phyloP scores from a whole-genome alignment of 2,888 invertebrate species.

The Caenorhabditis plicata region DNA sequence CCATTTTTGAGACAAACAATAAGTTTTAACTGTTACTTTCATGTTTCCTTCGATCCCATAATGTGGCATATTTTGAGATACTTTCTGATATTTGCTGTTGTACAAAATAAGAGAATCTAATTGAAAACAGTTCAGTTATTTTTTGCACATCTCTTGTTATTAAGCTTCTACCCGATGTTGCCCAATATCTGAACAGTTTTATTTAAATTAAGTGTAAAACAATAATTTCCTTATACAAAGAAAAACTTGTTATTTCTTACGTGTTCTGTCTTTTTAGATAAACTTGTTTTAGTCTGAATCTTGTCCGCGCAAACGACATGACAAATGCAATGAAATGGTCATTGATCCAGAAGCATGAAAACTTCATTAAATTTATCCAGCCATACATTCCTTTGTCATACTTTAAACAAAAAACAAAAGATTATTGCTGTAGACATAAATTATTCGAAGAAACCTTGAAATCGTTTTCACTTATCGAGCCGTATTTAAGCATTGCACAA shows the following conservation, averaged over 20 bases:
- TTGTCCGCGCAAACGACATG: constrained; percentile 45
- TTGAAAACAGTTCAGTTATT: constrained; percentile 36
- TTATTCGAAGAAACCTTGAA: constrained; percentile 33
- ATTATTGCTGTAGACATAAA: neutral
- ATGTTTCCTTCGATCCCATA: no score
- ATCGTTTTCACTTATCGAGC: constrained; percentile 38
- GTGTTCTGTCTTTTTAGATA: constrained; percentile 38
- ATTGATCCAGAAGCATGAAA: constrained; percentile 38
- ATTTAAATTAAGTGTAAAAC: neutral
- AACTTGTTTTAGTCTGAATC: constrained; percentile 54
- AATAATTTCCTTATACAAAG: no score
- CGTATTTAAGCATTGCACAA: constrained; percentile 44
- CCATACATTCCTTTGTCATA: constrained; percentile 54
- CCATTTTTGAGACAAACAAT: no score
- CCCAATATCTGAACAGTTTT: constrained; percentile 36
- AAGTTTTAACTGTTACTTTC: no score
- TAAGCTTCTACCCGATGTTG: constrained; percentile 40
- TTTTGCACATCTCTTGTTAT: constrained; percentile 47
- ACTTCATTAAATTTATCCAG: constrained; percentile 53
- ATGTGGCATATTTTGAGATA: no score
- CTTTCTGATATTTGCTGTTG: constrained; percentile 18
- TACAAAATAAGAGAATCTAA: constrained; percentile 29
- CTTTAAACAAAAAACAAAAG: constrained; percentile 14
- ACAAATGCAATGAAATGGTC: constrained; percentile 41
- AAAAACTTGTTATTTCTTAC: no score